phyloP scores from a whole-genome alignment of 2,113 vertebrate genomes.

The Seriola aureovittata region DNA sequence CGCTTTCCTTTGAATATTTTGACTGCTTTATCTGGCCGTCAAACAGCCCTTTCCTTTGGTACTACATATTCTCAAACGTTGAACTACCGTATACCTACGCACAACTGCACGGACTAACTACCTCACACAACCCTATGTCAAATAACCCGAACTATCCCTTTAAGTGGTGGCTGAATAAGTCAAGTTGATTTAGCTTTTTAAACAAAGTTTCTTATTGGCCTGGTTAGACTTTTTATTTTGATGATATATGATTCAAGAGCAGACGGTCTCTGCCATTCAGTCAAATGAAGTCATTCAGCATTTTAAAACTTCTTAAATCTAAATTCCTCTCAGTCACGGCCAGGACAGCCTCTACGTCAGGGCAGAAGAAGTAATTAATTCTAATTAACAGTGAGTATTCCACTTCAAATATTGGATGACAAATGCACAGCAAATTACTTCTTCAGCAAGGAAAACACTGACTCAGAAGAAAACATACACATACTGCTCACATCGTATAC shows the following conservation, averaged over 20 bases:
- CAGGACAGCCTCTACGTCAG: background rate
- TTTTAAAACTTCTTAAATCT: conserved; percentile 20
- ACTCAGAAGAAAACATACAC: conserved; percentile 7
- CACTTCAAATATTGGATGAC: background rate
- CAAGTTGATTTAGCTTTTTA: background rate
- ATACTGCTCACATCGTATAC: background rate
- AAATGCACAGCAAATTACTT: background rate
- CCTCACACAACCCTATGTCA: too few relatives aligned
- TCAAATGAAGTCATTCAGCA: conserved; percentile 2
- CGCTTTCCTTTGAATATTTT: too few relatives aligned
- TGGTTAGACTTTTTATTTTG: background rate
- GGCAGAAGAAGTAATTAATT: background rate
- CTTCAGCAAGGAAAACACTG: background rate
- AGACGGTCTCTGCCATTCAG: conserved; percentile 8
- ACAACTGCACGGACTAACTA: too few relatives aligned
- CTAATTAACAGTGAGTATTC: background rate
- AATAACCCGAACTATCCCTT: too few relatives aligned
- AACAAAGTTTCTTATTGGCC: background rate
- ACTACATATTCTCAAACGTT: too few relatives aligned
- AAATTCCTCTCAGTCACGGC: background rate
- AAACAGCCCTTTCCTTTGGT: too few relatives aligned
- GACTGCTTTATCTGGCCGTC: too few relatives aligned
- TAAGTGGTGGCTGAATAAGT: background rate
- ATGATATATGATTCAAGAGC: conserved; percentile 1
- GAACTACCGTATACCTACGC: too few relatives aligned